A percentile compares a stretch with the other conserved stretches of the same genome.
Evolutionary conservation across 2,888 invertebrate species (phyloP).

Genomic region (Adineta ricciae): DNA sequence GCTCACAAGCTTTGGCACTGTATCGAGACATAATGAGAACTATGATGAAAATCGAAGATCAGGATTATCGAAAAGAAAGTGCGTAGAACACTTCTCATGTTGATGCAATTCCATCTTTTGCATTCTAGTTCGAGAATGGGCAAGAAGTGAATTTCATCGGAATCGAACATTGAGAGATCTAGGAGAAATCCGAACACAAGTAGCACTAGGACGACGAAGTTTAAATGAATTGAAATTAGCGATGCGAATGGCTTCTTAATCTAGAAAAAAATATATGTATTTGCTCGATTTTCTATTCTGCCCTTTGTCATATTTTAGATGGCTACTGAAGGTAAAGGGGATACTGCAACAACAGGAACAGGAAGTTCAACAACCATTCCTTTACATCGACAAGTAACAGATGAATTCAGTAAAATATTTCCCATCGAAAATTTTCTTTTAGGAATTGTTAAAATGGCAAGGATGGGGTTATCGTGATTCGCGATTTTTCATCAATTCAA

Average conservation of each 20-base stretch:
- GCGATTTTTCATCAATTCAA: constrained; percentile 62
- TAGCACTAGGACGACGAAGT: constrained; percentile 8
- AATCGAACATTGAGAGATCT: neutral
- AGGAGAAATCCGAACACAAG: neutral
- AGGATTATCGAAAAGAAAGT: constrained; percentile 56
- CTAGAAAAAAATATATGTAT: neutral
- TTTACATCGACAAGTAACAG: constrained; percentile 9
- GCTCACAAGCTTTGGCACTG: constrained; percentile 66
- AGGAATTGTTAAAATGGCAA: constrained; percentile 22
- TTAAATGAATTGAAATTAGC: constrained; percentile 9
- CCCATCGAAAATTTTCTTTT: neutral
- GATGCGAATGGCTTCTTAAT: constrained; percentile 5
- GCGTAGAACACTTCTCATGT: neutral
- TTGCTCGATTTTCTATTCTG: neutral
- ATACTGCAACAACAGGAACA: neutral
- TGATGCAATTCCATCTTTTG: neutral
- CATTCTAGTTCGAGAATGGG: neutral
- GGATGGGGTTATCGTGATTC: constrained; percentile 99
- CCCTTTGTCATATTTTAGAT: neutral
- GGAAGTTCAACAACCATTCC: neutral
- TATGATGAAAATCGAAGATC: constrained; percentile 60
- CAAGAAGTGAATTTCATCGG: neutral
- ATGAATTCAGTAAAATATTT: neutral
- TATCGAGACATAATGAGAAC: constrained; percentile 65
- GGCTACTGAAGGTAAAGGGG: neutral